These are phyloP conservation scores for Argyresthia goedartella DNA, from an alignment of 2,888 invertebrate species.

Conservation along the genomic window DNA sequence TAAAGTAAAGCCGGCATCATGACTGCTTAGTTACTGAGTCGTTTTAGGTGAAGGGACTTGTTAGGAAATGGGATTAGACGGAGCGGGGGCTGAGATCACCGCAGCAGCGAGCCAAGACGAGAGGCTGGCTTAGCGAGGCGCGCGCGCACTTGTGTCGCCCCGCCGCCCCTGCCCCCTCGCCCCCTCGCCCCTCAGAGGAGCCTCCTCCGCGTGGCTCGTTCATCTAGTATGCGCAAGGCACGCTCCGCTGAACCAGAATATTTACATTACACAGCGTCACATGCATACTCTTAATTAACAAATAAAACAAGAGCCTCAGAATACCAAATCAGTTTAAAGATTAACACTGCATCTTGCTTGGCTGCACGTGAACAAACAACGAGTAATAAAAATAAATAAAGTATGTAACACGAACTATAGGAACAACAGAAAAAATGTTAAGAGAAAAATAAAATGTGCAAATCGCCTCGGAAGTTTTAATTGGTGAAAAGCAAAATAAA, in stretches of 20 bases:
- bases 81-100: no score
- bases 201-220: slow-evolving; percentile 8
- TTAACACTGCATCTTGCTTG: no score
- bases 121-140: slow-evolving; percentile 41
- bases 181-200: neutral
- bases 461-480: no score
- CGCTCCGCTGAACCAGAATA: slow-evolving; percentile 2
- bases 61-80: slow-evolving; percentile 16
- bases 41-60: slow-evolving; percentile 42
- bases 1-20: slow-evolving; percentile 48
- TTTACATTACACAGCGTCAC: slow-evolving; percentile 4
- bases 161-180: neutral
- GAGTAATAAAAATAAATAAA: no score
- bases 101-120: slow-evolving; percentile 17
- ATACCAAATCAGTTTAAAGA: neutral
- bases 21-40: slow-evolving; percentile 35
- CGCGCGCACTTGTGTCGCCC: neutral
- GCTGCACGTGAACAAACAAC: no score
- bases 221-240: slow-evolving; percentile 22
- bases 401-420: no score
- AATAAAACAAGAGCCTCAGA: neutral
- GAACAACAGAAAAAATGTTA: no score
- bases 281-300: slow-evolving; percentile 1
- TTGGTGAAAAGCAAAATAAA: no score
- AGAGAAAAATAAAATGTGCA: no score